Percentiles rank a stretch among this genome's conserved stretches.
phyloP scores from a whole-genome alignment of 2,113 vertebrate species.

The Axis porcinus region DNA sequence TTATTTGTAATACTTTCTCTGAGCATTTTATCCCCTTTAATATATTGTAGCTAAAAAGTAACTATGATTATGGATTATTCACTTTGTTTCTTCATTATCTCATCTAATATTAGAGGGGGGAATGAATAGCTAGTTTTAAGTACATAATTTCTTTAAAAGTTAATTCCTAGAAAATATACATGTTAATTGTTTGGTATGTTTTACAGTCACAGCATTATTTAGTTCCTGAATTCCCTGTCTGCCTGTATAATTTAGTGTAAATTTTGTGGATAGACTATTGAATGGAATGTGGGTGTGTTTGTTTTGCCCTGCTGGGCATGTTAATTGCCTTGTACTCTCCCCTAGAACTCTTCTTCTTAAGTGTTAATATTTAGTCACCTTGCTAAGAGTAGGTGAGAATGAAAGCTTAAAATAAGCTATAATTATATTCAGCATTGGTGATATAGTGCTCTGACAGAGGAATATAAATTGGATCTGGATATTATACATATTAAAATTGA shows the following conservation, averaged over 20 bases:
- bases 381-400: conserved; percentile 64
- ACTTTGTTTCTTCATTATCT: not conserved
- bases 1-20: not conserved
- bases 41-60: not conserved
- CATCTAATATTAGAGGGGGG: not conserved
- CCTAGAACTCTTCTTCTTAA: conserved; percentile 49
- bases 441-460: conserved; percentile 88
- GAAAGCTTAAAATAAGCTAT: conserved; percentile 77
- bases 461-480: conserved; percentile 89
- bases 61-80: not conserved
- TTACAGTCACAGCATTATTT: conserved; percentile 4
- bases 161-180: not conserved
- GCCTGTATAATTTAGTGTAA: not conserved
- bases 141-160: conserved; percentile 6
- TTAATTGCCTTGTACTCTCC: conserved; percentile 35
- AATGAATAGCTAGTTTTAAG: conserved; percentile 36
- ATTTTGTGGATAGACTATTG: not conserved
- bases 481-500: conserved; percentile 85
- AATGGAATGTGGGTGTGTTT: conserved; percentile 12
- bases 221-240: not conserved
- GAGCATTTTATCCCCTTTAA: not conserved
- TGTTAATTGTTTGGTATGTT: not conserved
- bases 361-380: conserved; percentile 58
- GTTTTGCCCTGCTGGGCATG: conserved; percentile 1
- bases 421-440: conserved; percentile 87